Percentiles rank a stretch among this genome's conserved stretches.
Evolutionary conservation across 1,140 invertebrate species (phyloP).

Genomic region (Drepana arcuata): DNA sequence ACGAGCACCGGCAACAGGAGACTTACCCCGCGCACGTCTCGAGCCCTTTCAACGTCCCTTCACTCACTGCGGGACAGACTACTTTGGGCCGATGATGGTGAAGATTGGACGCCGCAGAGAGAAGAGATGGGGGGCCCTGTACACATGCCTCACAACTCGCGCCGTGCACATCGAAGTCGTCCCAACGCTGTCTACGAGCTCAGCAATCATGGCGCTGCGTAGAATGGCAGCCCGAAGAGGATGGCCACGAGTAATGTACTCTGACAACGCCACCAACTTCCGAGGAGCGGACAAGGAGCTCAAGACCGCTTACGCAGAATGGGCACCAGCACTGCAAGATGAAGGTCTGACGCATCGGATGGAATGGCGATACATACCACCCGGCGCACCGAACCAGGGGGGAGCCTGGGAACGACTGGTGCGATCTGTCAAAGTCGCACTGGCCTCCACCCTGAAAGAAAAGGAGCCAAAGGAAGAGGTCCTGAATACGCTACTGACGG

Average conservation of each 20-base stretch:
- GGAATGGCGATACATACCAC: conserved; percentile 49
- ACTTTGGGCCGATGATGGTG: conserved; percentile 25
- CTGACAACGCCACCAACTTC: conserved; percentile 54
- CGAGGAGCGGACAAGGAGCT: conserved; percentile 17
- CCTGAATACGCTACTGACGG: conserved; percentile 18
- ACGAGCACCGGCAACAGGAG: conserved; percentile 6
- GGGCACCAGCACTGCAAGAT: conserved; percentile 1
- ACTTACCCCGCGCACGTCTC: conserved; percentile 2
- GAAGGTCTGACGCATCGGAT: conserved; percentile 7
- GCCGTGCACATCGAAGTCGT: conserved; percentile 37
- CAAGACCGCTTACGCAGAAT: background rate
- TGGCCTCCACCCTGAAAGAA: conserved; percentile 13
- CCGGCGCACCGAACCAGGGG: conserved; percentile 41
- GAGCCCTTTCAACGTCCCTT: conserved; percentile 2
- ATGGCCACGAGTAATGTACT: conserved; percentile 25
- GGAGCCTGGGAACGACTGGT: conserved; percentile 55
- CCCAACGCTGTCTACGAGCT: conserved; percentile 32
- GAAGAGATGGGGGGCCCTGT: conserved; percentile 27
- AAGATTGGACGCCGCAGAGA: conserved; percentile 10
- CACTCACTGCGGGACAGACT: conserved; percentile 22
- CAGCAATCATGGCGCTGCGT: conserved; percentile 42
- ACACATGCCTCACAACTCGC: conserved; percentile 34
- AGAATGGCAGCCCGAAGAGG: conserved; percentile 50
- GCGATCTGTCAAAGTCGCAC: conserved; percentile 32
- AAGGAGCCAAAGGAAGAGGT: conserved; percentile 21